A percentile compares a stretch with the other conserved stretches of the same genome.
These are phyloP conservation scores for Chrysolina oricalcia DNA, from an alignment of 2,888 invertebrate genomes.

Conservation along the genomic window DNA sequence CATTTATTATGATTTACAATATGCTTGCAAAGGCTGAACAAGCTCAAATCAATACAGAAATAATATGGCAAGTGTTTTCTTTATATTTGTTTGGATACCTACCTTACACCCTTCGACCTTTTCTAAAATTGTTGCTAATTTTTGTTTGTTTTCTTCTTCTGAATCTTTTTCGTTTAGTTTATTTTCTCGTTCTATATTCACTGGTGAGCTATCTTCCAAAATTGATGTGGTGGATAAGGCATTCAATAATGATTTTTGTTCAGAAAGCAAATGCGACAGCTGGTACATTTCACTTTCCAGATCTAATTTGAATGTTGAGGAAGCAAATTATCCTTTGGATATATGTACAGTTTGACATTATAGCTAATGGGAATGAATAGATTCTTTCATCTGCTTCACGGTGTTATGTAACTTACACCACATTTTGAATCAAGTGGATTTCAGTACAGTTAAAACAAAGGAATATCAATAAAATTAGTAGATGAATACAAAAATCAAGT, in stretches of 20 bases:
- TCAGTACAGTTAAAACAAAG: too few relatives aligned
- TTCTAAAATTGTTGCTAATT: conserved; percentile 83
- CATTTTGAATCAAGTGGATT: too few relatives aligned
- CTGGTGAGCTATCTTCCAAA: conserved; percentile 70
- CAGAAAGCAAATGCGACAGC: conserved; percentile 92
- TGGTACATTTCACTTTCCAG: conserved; percentile 99
- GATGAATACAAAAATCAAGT: too few relatives aligned
- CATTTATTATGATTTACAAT: not conserved
- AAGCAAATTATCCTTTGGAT: conserved; percentile 33
- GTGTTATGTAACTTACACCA: too few relatives aligned
- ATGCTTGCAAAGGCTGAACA: too few relatives aligned
- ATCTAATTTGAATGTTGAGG: conserved; percentile 73
- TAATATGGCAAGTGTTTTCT: not conserved
- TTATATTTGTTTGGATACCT: conserved; percentile 48
- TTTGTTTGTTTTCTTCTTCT: conserved; percentile 75
- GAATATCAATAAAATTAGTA: too few relatives aligned
- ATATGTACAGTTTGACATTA: too few relatives aligned
- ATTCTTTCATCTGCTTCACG: too few relatives aligned
- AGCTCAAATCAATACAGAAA: too few relatives aligned
- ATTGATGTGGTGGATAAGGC: conserved; percentile 83
- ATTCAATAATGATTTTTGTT: conserved; percentile 89
- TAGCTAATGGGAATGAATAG: too few relatives aligned
- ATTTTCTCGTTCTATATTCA: conserved; percentile 69
- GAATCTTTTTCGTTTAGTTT: conserved; percentile 70
- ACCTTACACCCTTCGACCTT: conserved; percentile 91